Conservation (phyloP, 2,888 invertebrate genomes). For the Phrixothrix hirtus region DNA sequence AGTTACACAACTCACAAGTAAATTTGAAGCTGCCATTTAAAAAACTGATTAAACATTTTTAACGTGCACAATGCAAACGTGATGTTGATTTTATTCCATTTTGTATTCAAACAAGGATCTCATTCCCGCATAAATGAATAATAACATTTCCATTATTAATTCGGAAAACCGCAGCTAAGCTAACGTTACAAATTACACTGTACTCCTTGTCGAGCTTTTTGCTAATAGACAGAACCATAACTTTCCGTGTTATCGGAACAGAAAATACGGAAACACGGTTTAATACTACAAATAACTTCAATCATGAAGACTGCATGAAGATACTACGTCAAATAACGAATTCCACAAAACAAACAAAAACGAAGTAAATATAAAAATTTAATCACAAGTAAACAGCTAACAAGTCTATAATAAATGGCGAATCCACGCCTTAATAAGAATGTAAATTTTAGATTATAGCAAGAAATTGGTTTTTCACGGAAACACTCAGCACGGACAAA, state of each 20-base stretch:
- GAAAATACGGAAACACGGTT: constrained; percentile 2
- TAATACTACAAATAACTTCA: constrained; percentile 5
- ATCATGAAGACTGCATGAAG: no score
- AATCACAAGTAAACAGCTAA: background rate
- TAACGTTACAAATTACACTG: constrained; percentile 31
- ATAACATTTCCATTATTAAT: constrained; percentile 35
- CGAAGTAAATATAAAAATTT: constrained; percentile 4
- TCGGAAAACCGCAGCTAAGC: constrained; percentile 33
- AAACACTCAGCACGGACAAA: background rate
- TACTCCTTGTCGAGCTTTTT: constrained; percentile 29
- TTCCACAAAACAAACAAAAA: constrained; percentile 4
- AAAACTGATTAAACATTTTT: constrained; percentile 27
- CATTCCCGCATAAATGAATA: constrained; percentile 34
- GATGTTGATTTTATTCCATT: constrained; percentile 32
- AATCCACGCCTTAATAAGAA: constrained; percentile 1
- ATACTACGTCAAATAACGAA: no score
- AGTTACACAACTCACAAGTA: no score
- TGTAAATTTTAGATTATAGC: background rate
- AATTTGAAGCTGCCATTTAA: background rate
- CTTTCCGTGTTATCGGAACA: constrained; percentile 6
- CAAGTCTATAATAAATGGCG: constrained; percentile 2
- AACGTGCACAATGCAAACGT: constrained; percentile 24
- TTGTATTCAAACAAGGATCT: constrained; percentile 29
- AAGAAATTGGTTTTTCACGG: background rate
- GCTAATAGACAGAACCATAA: constrained; percentile 20